phyloP scores from a whole-genome alignment of 2,113 vertebrate species.

The Variabilichromis moorii region DNA sequence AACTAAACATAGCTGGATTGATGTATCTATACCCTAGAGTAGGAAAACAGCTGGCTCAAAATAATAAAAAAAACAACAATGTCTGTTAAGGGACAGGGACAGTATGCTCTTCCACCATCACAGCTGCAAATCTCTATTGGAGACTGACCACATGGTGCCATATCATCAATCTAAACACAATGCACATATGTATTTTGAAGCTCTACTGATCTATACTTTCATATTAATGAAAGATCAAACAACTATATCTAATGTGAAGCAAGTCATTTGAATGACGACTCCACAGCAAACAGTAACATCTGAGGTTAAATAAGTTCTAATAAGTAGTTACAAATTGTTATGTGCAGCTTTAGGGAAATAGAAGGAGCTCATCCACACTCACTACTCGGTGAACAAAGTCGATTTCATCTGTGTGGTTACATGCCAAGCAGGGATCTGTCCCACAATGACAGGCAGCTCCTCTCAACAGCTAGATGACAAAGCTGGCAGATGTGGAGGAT shows the following conservation, averaged over 20 bases:
- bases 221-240: not conserved
- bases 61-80: fast-evolving
- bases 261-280: not conserved
- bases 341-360: not conserved
- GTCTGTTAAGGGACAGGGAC: not conserved
- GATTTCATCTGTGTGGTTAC: not conserved
- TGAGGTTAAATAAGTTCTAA: not conserved
- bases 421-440: not conserved
- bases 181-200: not conserved
- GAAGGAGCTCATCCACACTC: not conserved
- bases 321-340: not conserved
- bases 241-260: not conserved
- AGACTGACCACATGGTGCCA: not conserved
- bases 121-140: not conserved
- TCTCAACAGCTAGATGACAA: not conserved
- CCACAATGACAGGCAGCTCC: not conserved
- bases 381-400: not conserved
- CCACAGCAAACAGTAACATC: not conserved
- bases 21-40: not conserved
- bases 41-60: not conserved
- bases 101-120: not conserved
- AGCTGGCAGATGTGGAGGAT: not conserved
- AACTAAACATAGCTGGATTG: not conserved
- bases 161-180: not conserved
- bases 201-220: not conserved